These are phyloP conservation scores for Meles meles DNA, from an alignment of 2,113 vertebrate genomes.

Conservation along the genomic window DNA sequence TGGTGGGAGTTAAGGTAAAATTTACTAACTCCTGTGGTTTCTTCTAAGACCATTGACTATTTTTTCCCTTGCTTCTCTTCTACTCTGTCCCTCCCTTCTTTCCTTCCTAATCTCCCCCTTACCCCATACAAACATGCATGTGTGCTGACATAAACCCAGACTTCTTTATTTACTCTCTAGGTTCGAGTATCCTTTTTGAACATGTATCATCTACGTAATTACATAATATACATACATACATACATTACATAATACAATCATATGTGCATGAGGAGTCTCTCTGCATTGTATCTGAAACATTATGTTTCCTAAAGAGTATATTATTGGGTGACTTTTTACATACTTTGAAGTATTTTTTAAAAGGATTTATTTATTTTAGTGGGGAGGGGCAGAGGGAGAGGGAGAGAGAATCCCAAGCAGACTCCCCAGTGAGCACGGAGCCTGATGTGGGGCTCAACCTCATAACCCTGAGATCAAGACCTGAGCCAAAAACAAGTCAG, in stretches of 20 bases:
- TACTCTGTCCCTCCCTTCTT: not conserved
- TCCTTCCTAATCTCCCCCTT: not conserved
- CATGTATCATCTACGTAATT: not conserved
- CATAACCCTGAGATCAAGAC: not conserved
- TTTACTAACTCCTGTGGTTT: not conserved
- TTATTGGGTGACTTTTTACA: not conserved
- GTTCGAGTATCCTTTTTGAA: not conserved
- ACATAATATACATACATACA: not conserved
- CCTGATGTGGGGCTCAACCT: not conserved
- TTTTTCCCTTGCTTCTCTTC: not conserved
- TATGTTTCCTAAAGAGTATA: not conserved
- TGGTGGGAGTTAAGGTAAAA: not conserved
- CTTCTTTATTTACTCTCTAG: not conserved
- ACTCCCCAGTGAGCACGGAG: not conserved
- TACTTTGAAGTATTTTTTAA: not conserved
- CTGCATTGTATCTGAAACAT: not conserved
- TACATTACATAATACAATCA: rapidly evolving
- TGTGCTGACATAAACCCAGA: not conserved
- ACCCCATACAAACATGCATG: not conserved
- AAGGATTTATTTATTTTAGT: not conserved
- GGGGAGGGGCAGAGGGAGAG: not conserved
- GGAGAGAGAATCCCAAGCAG: not conserved
- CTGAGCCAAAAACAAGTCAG: not conserved
- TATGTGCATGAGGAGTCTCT: not conserved
- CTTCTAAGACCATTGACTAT: not conserved